Evolutionary conservation across 2,888 invertebrate genomes (phyloP).

Genomic region (Melanostoma scalare): DNA sequence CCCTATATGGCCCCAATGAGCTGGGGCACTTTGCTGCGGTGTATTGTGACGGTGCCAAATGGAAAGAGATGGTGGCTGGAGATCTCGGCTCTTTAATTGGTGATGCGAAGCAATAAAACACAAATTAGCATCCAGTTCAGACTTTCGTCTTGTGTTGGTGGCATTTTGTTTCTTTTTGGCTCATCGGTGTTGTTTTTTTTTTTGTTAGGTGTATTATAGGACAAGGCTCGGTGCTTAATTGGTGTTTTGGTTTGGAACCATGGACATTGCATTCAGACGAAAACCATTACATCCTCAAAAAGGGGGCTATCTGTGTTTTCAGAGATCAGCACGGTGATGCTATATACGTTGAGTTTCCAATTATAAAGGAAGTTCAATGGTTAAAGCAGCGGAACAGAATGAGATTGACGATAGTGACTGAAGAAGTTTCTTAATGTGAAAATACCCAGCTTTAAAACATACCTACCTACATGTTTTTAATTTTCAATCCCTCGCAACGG

Average conservation of each 20-base stretch:
- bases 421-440: too few species aligned
- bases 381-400: too few species aligned
- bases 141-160: constrained; percentile 31
- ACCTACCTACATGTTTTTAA: too few species aligned
- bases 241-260: constrained; percentile 49
- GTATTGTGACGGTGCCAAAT: constrained; percentile 61
- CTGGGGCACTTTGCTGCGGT: constrained; percentile 44
- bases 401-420: too few species aligned
- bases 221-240: constrained; percentile 65
- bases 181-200: constrained; percentile 27
- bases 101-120: constrained; percentile 72
- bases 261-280: background rate
- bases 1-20: constrained; percentile 57
- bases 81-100: constrained; percentile 73
- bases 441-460: too few species aligned
- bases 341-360: too few species aligned
- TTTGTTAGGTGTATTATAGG: constrained; percentile 28
- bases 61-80: constrained; percentile 67
- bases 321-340: too few species aligned
- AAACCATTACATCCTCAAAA: too few species aligned
- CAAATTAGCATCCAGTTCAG: constrained; percentile 71
- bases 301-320: constrained; percentile 18
- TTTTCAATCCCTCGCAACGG: too few species aligned
- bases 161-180: constrained; percentile 50
- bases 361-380: too few species aligned